Conservation (phyloP, 2,113 vertebrate species). For the Hirundichthys speculiger region DNA sequence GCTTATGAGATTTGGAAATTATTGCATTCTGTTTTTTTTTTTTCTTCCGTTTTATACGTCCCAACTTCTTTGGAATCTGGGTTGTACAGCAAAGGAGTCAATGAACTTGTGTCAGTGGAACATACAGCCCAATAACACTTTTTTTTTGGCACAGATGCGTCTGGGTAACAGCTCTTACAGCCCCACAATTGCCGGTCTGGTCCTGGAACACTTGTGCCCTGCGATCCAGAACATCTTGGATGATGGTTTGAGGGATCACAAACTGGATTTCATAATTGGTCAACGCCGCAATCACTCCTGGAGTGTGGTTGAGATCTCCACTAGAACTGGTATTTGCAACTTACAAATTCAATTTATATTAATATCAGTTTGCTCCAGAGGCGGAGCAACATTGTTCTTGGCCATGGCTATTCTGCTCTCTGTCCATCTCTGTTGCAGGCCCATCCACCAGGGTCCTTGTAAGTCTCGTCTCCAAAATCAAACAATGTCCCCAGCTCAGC, state of each 20-base stretch:
- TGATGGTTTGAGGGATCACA: constrained; percentile 90
- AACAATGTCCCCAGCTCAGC: constrained; percentile 86
- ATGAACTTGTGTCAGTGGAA: constrained; percentile 28
- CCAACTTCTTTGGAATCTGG: too few species aligned
- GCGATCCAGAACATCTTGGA: constrained; percentile 88
- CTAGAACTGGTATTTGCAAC: constrained; percentile 83
- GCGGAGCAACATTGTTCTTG: too few species aligned
- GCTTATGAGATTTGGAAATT: too few species aligned
- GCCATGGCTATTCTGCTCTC: neutral
- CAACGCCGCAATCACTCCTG: constrained; percentile 90
- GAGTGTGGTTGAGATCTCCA: constrained; percentile 92
- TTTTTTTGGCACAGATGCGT: constrained; percentile 82
- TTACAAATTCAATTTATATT: neutral
- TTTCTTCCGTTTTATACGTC: too few species aligned
- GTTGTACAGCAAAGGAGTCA: neutral
- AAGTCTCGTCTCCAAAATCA: constrained; percentile 88
- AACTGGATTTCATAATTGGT: constrained; percentile 91
- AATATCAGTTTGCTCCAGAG: neutral
- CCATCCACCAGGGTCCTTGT: constrained; percentile 89
- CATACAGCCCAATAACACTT: constrained; percentile 5
- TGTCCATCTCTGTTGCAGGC: constrained; percentile 73
- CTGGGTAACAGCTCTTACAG: constrained; percentile 93
- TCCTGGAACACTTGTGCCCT: constrained; percentile 94
- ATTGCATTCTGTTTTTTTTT: too few species aligned
- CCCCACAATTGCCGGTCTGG: constrained; percentile 89